Conservation (phyloP, 2,888 invertebrate genomes). For the Heliconius hortense region DNA sequence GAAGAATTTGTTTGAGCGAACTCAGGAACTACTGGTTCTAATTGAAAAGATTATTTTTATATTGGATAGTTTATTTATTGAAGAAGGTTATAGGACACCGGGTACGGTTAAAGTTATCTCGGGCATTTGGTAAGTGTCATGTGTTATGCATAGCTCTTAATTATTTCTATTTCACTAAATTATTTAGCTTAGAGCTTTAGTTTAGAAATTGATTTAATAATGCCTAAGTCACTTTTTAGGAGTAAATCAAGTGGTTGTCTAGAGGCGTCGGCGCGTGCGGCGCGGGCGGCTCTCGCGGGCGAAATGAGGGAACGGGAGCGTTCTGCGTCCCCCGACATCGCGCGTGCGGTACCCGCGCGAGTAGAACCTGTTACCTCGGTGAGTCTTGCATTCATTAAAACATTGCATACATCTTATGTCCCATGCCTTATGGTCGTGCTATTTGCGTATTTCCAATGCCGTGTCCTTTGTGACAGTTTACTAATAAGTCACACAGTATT, state of each 20-base stretch:
- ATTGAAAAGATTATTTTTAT: background rate
- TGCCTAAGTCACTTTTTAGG: slow-evolving; percentile 48
- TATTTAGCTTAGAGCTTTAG: too few species aligned
- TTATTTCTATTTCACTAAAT: too few species aligned
- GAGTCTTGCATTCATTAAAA: slow-evolving; percentile 47
- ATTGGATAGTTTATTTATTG: too few species aligned
- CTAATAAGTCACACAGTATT: slow-evolving; percentile 20
- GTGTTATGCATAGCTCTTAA: too few species aligned
- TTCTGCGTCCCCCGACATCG: slow-evolving; percentile 67
- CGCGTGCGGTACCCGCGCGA: slow-evolving; percentile 66
- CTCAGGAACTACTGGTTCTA: background rate
- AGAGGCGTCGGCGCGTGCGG: slow-evolving; percentile 62
- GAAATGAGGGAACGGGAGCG: slow-evolving; percentile 76
- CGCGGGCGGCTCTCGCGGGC: slow-evolving; percentile 61
- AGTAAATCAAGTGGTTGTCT: slow-evolving; percentile 77
- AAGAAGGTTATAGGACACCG: too few species aligned
- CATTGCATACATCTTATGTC: too few species aligned
- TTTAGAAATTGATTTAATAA: background rate
- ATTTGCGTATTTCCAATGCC: slow-evolving; percentile 37
- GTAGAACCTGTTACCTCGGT: slow-evolving; percentile 61
- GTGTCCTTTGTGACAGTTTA: slow-evolving; percentile 24
- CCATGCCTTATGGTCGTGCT: background rate
- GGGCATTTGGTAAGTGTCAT: too few species aligned
- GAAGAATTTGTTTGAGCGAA: background rate
- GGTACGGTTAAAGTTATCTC: too few species aligned